A percentile compares a stretch with the other conserved stretches of the same genome.
Conservation (phyloP, 2,888 invertebrate species). For the Torymus aiolomorphi region DNA sequence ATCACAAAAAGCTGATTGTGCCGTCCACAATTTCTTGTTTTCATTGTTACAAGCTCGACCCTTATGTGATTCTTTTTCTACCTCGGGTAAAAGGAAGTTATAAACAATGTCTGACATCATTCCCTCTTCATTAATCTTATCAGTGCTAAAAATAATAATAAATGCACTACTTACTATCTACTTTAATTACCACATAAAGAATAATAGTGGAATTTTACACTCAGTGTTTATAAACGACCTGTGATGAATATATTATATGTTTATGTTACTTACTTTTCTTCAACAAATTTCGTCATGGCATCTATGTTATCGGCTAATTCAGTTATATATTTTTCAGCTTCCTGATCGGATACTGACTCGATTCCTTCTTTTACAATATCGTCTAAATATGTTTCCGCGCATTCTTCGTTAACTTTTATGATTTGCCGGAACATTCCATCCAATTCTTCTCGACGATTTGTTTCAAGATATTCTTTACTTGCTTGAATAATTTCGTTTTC, state of each 20-base stretch:
- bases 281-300: constrained; percentile 75
- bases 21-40: constrained; percentile 71
- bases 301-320: constrained; percentile 79
- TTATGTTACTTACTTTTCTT: constrained; percentile 67
- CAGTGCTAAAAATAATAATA: constrained; percentile 52
- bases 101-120: constrained; percentile 71
- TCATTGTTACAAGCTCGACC: constrained; percentile 65
- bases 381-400: constrained; percentile 81
- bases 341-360: constrained; percentile 78
- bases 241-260: too few relatives aligned
- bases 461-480: constrained; percentile 86
- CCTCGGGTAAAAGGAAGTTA: constrained; percentile 73
- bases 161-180: too few relatives aligned
- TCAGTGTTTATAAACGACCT: too few relatives aligned
- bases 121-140: constrained; percentile 64
- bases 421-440: constrained; percentile 88
- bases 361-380: constrained; percentile 81
- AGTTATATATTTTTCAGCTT: constrained; percentile 78
- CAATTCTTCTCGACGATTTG: constrained; percentile 83
- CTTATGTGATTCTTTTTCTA: constrained; percentile 74
- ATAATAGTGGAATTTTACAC: too few relatives aligned
- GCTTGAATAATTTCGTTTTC: constrained; percentile 88
- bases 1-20: constrained; percentile 74
- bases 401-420: constrained; percentile 79
- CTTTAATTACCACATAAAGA: too few relatives aligned